Evolutionary conservation across 92 coral and sea anemone genomes (phyloP).

Genomic region (Bergia puertoricense): DNA sequence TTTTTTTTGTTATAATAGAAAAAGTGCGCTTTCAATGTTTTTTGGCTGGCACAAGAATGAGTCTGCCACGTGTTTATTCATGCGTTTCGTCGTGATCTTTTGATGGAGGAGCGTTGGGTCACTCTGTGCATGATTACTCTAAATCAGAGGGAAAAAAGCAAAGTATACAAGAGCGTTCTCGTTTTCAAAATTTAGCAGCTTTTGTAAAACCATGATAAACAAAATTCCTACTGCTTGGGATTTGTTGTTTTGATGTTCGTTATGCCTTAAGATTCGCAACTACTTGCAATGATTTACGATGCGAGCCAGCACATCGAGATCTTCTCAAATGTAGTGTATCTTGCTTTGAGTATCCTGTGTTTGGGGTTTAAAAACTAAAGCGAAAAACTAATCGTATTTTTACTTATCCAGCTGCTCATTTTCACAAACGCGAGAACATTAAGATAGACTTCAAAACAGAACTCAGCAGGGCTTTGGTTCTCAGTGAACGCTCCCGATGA

Average conservation of each 20-base stretch:
- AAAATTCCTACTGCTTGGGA: not conserved
- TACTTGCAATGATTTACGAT: not conserved
- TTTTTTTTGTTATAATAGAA: not conserved
- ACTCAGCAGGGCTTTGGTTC: not conserved
- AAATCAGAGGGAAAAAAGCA: not conserved
- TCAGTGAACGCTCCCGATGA: conserved; percentile 14
- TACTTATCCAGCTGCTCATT: conserved; percentile 26
- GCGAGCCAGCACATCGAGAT: not conserved
- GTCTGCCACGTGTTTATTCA: not conserved
- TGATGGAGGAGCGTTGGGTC: not conserved
- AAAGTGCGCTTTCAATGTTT: not conserved
- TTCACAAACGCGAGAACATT: not conserved
- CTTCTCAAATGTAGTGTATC: not conserved
- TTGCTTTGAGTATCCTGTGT: not conserved
- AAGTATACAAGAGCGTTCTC: not conserved
- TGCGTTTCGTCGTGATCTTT: not conserved
- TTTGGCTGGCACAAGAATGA: not conserved
- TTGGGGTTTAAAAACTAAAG: not conserved
- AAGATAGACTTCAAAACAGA: not conserved
- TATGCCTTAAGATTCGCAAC: not conserved
- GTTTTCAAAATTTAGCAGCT: no score
- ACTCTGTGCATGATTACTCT: not conserved
- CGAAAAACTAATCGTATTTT: not conserved
- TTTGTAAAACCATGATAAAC: not conserved
- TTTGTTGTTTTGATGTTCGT: not conserved